These are phyloP conservation scores for Parochlus steinenii DNA, from an alignment of 2,888 invertebrate species.

Conservation along the genomic window DNA sequence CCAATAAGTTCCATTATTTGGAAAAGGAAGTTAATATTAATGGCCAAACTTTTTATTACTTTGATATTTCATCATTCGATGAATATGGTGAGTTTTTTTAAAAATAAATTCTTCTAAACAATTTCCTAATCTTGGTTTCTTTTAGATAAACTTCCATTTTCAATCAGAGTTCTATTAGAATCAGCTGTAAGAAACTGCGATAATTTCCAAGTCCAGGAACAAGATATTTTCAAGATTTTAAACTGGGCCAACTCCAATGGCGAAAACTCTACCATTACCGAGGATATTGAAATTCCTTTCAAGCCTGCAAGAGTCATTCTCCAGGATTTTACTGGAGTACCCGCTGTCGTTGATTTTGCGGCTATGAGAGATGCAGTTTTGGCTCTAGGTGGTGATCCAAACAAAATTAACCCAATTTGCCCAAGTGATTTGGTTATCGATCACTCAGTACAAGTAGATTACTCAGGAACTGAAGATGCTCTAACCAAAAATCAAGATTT, in stretches of 20 bases:
- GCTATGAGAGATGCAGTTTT: constrained; percentile 95
- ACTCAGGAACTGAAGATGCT: constrained; percentile 65
- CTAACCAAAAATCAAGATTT: constrained; percentile 81
- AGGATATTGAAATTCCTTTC: constrained; percentile 83
- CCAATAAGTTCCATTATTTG: constrained; percentile 39
- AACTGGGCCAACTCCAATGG: constrained; percentile 54
- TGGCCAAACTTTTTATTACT: constrained; percentile 57
- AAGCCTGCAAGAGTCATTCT: constrained; percentile 91
- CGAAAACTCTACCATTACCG: constrained; percentile 20
- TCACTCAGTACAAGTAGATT: constrained; percentile 96
- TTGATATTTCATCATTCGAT: constrained; percentile 56
- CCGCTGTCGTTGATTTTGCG: constrained; percentile 96
- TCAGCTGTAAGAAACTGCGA: constrained; percentile 94
- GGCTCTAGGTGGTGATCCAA: constrained; percentile 68
- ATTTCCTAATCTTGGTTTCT: constrained; percentile 10
- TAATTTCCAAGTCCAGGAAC: constrained; percentile 66
- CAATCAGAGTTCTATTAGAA: constrained; percentile 82
- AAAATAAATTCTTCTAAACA: constrained; percentile 9
- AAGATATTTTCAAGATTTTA: constrained; percentile 77
- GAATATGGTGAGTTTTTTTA: constrained; percentile 57
- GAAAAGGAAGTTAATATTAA: constrained; percentile 41
- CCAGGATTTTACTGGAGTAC: constrained; percentile 93
- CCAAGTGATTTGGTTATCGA: constrained; percentile 97
- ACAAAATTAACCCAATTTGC: constrained; percentile 91
- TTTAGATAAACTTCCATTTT: constrained; percentile 70